phyloP scores from a whole-genome alignment of 2,113 vertebrate genomes.

The Melozone crissalis region DNA sequence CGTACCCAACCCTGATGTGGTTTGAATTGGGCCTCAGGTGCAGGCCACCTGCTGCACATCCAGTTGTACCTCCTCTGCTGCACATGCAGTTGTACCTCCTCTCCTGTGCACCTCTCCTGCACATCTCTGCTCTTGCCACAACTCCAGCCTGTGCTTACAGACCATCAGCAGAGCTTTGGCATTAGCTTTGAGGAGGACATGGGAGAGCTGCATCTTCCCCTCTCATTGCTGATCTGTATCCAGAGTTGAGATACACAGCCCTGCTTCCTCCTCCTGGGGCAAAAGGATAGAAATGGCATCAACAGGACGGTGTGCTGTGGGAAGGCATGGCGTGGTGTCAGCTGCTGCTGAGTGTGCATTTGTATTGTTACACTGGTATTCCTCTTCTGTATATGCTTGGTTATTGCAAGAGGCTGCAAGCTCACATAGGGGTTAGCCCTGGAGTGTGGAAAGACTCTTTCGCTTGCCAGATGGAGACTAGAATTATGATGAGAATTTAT shows the following conservation, averaged over 20 bases:
- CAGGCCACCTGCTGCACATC: not conserved
- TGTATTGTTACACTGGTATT: not conserved
- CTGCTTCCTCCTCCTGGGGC: not conserved
- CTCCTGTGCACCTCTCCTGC: not conserved
- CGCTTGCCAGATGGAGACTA: not conserved
- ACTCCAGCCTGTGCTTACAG: not conserved
- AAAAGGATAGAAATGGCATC: not conserved
- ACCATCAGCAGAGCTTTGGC: not conserved
- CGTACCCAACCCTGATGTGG: too few relatives aligned
- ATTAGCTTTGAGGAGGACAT: not conserved
- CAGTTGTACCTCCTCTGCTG: not conserved
- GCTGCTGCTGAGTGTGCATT: not conserved
- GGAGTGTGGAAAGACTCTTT: not conserved
- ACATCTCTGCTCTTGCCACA: not conserved
- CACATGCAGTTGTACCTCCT: not conserved
- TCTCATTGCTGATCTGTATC: not conserved
- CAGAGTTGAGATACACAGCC: not conserved
- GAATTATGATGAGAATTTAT: not conserved
- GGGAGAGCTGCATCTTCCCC: not conserved
- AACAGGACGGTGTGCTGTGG: not conserved
- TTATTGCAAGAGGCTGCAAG: not conserved
- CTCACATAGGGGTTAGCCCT: accelerated
- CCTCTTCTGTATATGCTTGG: not conserved
- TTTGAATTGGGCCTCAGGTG: not conserved
- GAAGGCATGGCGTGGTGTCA: not conserved